Percentiles rank a stretch among this genome's conserved stretches.
Conservation (phyloP, 2,888 invertebrate species). For the Entomobrya multifasciata region DNA sequence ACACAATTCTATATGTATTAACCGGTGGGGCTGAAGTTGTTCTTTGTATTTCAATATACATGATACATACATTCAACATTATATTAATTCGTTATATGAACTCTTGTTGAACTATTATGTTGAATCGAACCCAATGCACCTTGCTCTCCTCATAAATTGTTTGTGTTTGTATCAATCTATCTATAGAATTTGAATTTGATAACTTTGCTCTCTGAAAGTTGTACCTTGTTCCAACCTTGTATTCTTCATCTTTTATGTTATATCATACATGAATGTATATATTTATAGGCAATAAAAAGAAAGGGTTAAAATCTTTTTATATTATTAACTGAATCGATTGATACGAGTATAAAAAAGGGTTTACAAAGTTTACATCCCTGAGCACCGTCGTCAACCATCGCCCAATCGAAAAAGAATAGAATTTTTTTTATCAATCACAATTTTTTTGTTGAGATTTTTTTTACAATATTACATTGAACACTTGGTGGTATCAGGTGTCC, state of each 20-base stretch:
- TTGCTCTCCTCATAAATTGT: background rate
- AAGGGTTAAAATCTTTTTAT: background rate
- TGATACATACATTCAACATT: too few species aligned
- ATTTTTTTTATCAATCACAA: constrained; percentile 57
- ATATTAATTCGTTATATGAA: too few species aligned
- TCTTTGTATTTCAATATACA: too few species aligned
- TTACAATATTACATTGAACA: constrained; percentile 51
- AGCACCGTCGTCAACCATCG: background rate
- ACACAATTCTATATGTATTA: too few species aligned
- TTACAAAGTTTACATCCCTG: too few species aligned
- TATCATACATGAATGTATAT: too few species aligned
- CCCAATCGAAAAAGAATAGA: background rate
- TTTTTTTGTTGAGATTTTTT: constrained; percentile 49
- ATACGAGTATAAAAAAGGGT: background rate
- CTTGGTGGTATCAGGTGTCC: constrained; percentile 67
- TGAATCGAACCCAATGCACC: constrained; percentile 40
- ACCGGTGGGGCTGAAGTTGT: too few species aligned
- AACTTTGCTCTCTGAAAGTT: background rate
- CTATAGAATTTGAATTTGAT: background rate
- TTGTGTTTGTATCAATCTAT: background rate
- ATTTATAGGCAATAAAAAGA: background rate
- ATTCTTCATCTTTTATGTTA: too few species aligned
- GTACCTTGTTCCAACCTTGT: background rate
- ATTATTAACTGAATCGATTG: background rate
- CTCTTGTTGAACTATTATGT: too few species aligned